A percentile compares a stretch with the other conserved stretches of the same genome.
These are phyloP conservation scores for Oreocharis arfaki DNA, from an alignment of 2,113 vertebrate genomes.

Conservation along the genomic window DNA sequence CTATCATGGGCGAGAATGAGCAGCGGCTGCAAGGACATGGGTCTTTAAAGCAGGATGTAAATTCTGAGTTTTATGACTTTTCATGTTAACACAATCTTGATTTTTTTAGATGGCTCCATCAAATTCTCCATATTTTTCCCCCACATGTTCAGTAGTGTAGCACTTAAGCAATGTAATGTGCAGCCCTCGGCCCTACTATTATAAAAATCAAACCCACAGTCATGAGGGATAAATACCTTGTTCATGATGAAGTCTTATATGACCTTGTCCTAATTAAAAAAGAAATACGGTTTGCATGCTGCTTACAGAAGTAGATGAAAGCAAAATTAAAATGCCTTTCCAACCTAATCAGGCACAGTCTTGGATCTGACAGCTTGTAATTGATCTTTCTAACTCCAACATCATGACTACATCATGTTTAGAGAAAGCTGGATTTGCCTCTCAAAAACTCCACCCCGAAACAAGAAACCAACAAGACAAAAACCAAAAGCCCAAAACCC, in stretches of 20 bases:
- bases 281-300: background rate
- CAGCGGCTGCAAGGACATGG: background rate
- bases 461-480: background rate
- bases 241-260: background rate
- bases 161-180: background rate
- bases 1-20: background rate
- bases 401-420: background rate
- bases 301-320: background rate
- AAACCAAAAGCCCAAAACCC: accelerated
- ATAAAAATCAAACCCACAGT: background rate
- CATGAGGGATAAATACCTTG: background rate
- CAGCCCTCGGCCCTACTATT: background rate
- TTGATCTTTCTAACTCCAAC: background rate
- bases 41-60: background rate
- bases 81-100: background rate
- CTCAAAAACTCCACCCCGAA: background rate
- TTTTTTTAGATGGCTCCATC: background rate
- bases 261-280: background rate
- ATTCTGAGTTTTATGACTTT: background rate
- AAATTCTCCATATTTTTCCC: background rate
- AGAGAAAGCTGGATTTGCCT: background rate
- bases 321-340: background rate
- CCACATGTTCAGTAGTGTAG: background rate
- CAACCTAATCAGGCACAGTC: background rate
- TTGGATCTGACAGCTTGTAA: background rate